A percentile compares a stretch with the other conserved stretches of the same genome.
These are phyloP conservation scores for Trissolcus japonicus DNA, from an alignment of 2,888 invertebrate genomes.

Conservation along the genomic window DNA sequence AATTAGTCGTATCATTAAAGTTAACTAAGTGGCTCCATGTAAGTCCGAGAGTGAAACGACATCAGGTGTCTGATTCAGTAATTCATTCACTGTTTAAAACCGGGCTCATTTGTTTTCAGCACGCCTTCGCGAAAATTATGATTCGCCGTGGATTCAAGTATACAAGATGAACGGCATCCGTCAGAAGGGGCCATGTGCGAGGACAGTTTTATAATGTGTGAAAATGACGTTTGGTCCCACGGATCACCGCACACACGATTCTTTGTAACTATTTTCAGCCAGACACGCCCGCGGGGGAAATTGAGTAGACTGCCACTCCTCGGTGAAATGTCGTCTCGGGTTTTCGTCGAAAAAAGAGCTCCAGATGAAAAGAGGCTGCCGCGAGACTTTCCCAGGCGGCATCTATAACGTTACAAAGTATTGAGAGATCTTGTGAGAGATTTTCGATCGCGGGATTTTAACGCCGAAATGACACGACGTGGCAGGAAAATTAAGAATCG, in stretches of 20 bases:
- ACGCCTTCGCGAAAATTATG: background rate
- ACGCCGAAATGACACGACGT: slow-evolving; percentile 17
- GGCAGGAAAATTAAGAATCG: slow-evolving; percentile 27
- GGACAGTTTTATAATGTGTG: slow-evolving; percentile 70
- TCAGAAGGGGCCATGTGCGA: slow-evolving; percentile 61
- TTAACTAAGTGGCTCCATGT: slow-evolving; percentile 14
- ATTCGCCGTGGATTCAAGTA: background rate
- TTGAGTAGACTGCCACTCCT: slow-evolving; percentile 34
- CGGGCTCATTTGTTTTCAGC: slow-evolving; percentile 37
- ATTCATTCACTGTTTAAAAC: slow-evolving; percentile 6
- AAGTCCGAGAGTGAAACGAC: slow-evolving; percentile 28
- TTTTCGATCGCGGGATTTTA: background rate
- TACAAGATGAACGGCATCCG: background rate
- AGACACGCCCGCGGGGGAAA: slow-evolving; percentile 46
- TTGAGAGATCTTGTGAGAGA: too few relatives aligned
- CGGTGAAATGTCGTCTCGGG: slow-evolving; percentile 52
- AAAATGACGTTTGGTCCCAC: slow-evolving; percentile 60
- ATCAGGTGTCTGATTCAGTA: slow-evolving; percentile 40
- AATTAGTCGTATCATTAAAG: slow-evolving; percentile 43
- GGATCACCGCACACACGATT: slow-evolving; percentile 18
- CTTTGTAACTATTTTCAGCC: slow-evolving; percentile 40
- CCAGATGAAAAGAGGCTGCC: slow-evolving; percentile 37
- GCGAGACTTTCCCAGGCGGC: slow-evolving; percentile 21
- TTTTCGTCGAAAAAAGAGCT: slow-evolving; percentile 16
- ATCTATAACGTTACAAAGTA: slow-evolving; percentile 16